Percentiles rank a stretch among this genome's conserved stretches.
Conservation (phyloP, 2,113 vertebrate species). For the Leptocoma aspasia region DNA sequence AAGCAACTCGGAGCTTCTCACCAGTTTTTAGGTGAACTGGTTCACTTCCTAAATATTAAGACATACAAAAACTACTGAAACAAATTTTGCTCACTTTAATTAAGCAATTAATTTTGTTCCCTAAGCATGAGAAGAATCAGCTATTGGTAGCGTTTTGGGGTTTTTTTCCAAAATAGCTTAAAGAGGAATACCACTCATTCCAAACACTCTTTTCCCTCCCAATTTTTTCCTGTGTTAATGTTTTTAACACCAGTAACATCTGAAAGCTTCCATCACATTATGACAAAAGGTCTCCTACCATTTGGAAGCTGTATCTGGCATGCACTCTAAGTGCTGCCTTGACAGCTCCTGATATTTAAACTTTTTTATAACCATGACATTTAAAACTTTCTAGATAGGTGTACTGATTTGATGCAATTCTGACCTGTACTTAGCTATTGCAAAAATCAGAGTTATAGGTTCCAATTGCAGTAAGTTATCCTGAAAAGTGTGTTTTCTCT, state of each 20-base stretch:
- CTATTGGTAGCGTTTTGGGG: fast-evolving
- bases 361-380: background rate
- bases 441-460: background rate
- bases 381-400: background rate
- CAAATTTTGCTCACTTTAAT: background rate
- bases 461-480: background rate
- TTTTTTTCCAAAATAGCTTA: background rate
- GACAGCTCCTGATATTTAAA: background rate
- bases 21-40: slow-evolving; percentile 73
- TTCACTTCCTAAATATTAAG: slow-evolving; percentile 69
- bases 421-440: background rate
- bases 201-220: background rate
- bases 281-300: background rate
- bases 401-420: background rate
- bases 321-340: background rate
- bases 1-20: slow-evolving; percentile 79
- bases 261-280: background rate
- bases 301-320: background rate
- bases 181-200: background rate
- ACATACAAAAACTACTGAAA: background rate
- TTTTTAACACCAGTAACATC: background rate
- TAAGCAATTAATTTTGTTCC: background rate
- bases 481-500: background rate
- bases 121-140: background rate
- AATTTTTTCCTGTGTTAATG: background rate